Base-by-base conservation (phyloP, 2,797 vertebrate genomes). In the Epinephelus coioides region DNA sequence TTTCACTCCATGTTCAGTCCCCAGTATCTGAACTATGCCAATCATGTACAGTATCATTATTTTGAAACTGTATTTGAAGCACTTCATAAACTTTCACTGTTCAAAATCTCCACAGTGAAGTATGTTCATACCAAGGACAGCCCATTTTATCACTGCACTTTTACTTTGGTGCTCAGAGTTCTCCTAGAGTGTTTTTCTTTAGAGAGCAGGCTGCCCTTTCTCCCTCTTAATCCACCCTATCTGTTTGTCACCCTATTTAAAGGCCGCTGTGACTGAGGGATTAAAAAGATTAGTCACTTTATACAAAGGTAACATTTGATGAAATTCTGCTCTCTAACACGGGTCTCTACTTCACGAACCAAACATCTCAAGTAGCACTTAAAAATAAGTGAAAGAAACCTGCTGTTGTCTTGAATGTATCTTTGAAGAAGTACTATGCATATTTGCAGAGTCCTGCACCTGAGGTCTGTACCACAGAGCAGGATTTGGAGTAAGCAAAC, bases 201-300 rank as follows among this genome's bases (percentile, higher is more conserved):
- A 82, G 78, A 71, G 89, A 88, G 72, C 81, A 82, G 61, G 85
- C 82, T 89, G 82, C 86, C 81, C 77, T 91, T 92, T 93, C 88
- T 93, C 43, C 30, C 44, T 86, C 83, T 88, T 86, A 93, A 95
- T 94, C 86, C 81, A 89, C 78, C 90, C 76, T 90, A 88, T 92
- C 86, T 87, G 90, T 89, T 90, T 94, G 83, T 91, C 94, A 82
- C 76, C 87, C 82, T 82, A 91, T 94, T 92, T 90, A 93, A 76
- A 95, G 87, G 82, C 79, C 79, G 88, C 93, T 93, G 86, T 86
- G 92, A 92, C 71, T 44, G 27, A 82, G 75, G 94, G 94, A 95
- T 95, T 95, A 94, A 88, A 88, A 81, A 76, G 81, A 92, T 95
- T 94, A 96, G 94, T 95, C 90, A 90, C 92, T 94, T 95, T 86